These are phyloP conservation scores for Scylla paramamosain DNA, from an alignment of 1,140 invertebrate species.

Conservation along the genomic window DNA sequence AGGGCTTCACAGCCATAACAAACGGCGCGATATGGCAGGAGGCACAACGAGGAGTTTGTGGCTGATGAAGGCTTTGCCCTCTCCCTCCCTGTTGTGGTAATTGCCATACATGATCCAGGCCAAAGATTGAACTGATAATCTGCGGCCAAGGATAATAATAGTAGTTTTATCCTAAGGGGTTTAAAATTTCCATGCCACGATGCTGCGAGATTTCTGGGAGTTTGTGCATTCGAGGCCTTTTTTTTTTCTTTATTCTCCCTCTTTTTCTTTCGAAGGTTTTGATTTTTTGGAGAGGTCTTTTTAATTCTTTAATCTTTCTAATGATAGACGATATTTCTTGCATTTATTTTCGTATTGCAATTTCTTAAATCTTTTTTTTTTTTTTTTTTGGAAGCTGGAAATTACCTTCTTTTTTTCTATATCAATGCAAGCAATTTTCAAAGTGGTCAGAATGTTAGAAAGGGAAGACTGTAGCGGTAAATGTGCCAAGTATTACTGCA, in stretches of 20 bases:
- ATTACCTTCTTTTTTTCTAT: too few species aligned
- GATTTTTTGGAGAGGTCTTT: not conserved
- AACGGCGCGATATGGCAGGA: constrained; percentile 36
- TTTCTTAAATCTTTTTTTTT: too few species aligned
- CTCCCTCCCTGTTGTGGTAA: constrained; percentile 6
- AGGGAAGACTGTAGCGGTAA: too few species aligned
- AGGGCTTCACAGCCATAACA: constrained; percentile 36
- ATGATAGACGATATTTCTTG: too few species aligned
- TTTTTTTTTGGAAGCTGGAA: too few species aligned
- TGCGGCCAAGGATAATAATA: constrained; percentile 25
- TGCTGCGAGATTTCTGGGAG: not conserved
- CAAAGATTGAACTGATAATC: constrained; percentile 52
- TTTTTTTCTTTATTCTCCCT: too few species aligned
- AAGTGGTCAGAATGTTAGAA: too few species aligned
- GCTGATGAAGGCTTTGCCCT: constrained; percentile 40
- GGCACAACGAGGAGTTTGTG: constrained; percentile 33
- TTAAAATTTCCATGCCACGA: not conserved
- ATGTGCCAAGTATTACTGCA: too few species aligned
- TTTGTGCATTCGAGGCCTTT: not conserved
- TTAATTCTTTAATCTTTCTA: not conserved
- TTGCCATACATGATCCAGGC: constrained; percentile 33
- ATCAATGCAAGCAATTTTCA: too few species aligned
- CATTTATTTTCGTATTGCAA: too few species aligned
- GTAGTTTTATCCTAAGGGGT: constrained; percentile 34
- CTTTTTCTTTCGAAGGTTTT: not conserved